phyloP scores from a whole-genome alignment of 1,140 invertebrate genomes.

The Popillia japonica region DNA sequence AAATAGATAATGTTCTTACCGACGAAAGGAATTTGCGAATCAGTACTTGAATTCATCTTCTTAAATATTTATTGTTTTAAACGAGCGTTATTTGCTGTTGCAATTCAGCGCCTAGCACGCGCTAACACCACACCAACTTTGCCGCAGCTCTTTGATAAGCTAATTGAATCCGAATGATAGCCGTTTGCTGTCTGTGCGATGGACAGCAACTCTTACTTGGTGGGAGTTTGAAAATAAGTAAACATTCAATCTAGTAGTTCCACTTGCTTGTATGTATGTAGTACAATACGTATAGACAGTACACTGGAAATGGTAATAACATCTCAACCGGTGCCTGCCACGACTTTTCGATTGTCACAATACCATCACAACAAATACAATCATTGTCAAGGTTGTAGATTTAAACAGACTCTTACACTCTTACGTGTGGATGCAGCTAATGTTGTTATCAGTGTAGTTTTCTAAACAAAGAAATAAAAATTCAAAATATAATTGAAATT shows the following conservation, averaged over 20 bases:
- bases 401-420: background rate
- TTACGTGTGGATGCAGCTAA: background rate
- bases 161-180: background rate
- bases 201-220: background rate
- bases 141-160: background rate
- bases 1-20: too few relatives aligned
- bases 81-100: too few relatives aligned
- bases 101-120: too few relatives aligned
- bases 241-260: background rate
- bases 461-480: too few relatives aligned
- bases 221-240: background rate
- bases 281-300: background rate
- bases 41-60: too few relatives aligned
- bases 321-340: background rate
- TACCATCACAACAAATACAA: background rate
- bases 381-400: slow-evolving; percentile 10
- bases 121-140: too few relatives aligned
- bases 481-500: too few relatives aligned
- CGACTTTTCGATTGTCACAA: background rate
- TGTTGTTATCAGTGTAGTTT: too few relatives aligned
- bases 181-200: background rate
- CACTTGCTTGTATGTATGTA: too few relatives aligned
- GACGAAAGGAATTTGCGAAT: too few relatives aligned
- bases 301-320: background rate
- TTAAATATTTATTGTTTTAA: too few relatives aligned